Base-by-base conservation (phyloP, 2,113 vertebrate species). In the Mugil cephalus region DNA sequence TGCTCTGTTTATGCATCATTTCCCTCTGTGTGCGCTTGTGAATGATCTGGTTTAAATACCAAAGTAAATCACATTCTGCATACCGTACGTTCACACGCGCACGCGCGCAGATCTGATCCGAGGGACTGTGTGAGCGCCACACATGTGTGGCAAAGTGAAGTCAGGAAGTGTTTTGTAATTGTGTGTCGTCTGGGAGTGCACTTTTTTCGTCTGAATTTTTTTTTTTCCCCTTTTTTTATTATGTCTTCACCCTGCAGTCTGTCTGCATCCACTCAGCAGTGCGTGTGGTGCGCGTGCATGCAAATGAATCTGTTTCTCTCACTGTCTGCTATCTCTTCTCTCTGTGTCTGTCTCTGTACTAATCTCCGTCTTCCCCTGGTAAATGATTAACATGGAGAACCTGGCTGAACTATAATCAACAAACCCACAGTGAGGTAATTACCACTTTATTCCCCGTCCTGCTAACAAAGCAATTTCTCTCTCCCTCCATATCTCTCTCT, bases 371-470 rank as follows among this genome's bases (percentile, higher is more conserved):
- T 82, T 89, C 85, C 89, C 85, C 74, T 70, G 72, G 81, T 89
- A 89, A 94, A 92, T 91, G 87, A 93, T 93, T 93, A 92, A 91
- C 89, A 91, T 78, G 59, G 76, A 87, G 86, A 91, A 92, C 88
- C 88, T 87, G 91, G 85, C 75, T 91, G 88, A 91, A 90, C 87
- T 84, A 87, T 90, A 91, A 94, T 94, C 87, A 94, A 90, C 90
- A 88, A 86, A 91, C 84, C 88, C 90, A 91, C 86, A 87, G 86
- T 82, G 83, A 89, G 90, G 91, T 94, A 93, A 93, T 94, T 90
- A 91, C 88, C 64, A 87, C 91, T 88, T 83, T 89, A 83, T 88
- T 90, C 82, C 83, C 83, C 42, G 85, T 76, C 83, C 80, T 89
- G 82, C 82, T 86, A 86, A 87, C 85, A 91, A 81, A 86, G 75